Evolutionary conservation across 2,113 vertebrate genomes (phyloP).

Genomic region (Lates calcarifer): DNA sequence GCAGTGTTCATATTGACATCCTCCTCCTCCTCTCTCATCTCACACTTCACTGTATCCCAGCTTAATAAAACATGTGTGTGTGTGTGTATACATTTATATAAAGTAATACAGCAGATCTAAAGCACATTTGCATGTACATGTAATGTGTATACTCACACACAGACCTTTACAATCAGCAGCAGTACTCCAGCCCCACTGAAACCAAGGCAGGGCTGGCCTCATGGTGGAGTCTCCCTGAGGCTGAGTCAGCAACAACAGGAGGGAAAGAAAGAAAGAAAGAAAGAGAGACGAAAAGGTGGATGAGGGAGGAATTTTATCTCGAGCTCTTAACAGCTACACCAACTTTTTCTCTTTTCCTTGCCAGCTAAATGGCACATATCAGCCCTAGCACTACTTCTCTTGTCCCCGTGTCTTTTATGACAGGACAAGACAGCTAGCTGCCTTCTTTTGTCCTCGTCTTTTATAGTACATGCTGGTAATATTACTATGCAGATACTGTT

Average conservation of each 20-base stretch:
- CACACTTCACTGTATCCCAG: too few species aligned
- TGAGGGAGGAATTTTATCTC: constrained; percentile 8
- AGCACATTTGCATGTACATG: not conserved
- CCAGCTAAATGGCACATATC: constrained; percentile 6
- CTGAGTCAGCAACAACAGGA: constrained; percentile 45
- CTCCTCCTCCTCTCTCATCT: not conserved
- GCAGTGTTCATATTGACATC: not conserved
- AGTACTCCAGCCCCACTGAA: not conserved
- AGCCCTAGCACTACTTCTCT: not conserved
- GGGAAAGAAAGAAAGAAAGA: not conserved
- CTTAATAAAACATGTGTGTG: not conserved
- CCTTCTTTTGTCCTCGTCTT: constrained; percentile 10
- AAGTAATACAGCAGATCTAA: not conserved
- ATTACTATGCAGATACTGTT: not conserved
- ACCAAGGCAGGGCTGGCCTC: constrained; percentile 6
- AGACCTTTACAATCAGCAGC: constrained; percentile 14
- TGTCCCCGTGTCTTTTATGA: not conserved
- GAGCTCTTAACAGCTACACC: constrained; percentile 2
- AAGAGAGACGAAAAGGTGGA: not conserved
- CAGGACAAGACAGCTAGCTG: not conserved
- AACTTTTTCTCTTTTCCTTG: not conserved
- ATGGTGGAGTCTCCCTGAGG: constrained; percentile 29
- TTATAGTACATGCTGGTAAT: not conserved
- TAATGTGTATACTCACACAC: not conserved
- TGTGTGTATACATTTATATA: not conserved